Evolutionary conservation across 2,113 vertebrate species (phyloP).

Genomic region (Scopus umbretta): DNA sequence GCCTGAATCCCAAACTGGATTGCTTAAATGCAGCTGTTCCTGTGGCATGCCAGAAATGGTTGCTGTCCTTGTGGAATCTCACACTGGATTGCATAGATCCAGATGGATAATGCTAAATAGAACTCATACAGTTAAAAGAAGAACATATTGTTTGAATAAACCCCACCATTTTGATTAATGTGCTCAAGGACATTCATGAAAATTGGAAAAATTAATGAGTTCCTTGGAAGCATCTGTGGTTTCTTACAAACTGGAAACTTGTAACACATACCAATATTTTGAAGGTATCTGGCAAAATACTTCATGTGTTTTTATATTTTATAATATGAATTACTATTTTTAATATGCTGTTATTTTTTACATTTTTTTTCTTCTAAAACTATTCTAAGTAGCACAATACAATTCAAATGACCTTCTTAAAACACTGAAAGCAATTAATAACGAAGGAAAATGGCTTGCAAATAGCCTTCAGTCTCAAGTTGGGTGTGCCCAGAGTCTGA

Average conservation of each 20-base stretch:
- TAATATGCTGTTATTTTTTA: not conserved
- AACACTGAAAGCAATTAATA: not conserved
- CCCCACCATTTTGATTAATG: not conserved
- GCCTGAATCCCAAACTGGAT: not conserved
- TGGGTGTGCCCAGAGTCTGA: no score
- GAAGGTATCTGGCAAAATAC: not conserved
- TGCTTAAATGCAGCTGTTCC: not conserved
- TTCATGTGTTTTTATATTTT: not conserved
- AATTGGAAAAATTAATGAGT: not conserved
- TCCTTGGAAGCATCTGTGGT: not conserved
- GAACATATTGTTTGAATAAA: not conserved
- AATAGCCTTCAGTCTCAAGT: not conserved
- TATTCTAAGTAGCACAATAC: not conserved
- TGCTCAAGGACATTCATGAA: not conserved
- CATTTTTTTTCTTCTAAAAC: not conserved
- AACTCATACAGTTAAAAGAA: not conserved
- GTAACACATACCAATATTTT: not conserved
- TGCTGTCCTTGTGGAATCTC: not conserved
- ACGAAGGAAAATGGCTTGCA: not conserved
- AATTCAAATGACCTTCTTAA: not conserved
- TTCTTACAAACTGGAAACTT: not conserved
- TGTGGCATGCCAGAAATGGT: not conserved
- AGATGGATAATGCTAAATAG: not conserved
- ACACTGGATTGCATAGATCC: not conserved
- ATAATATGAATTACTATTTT: not conserved